phyloP scores from a whole-genome alignment of 1,140 invertebrate species.

The Aphidius gifuensis region DNA sequence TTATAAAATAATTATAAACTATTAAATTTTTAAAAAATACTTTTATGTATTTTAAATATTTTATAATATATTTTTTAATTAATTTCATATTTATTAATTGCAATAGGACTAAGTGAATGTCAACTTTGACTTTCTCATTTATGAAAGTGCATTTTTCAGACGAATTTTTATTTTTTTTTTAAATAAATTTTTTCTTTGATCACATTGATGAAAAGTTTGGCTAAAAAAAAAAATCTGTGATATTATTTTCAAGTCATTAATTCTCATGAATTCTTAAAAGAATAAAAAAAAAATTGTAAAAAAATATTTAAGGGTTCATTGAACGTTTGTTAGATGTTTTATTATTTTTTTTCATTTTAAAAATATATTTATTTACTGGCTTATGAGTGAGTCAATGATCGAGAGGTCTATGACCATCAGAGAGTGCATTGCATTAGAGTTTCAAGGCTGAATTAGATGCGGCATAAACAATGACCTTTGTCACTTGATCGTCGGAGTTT shows the following conservation, averaged over 20 bases:
- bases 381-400: constrained; percentile 31
- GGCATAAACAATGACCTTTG: constrained; percentile 8
- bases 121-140: constrained; percentile 13
- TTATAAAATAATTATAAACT: no score
- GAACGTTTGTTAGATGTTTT: not conserved
- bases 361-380: constrained; percentile 15
- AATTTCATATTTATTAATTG: not conserved
- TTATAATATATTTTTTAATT: not conserved
- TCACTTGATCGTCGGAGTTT: no score
- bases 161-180: no score
- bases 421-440: constrained; percentile 44
- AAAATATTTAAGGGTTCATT: no score
- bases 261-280: no score
- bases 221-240: no score
- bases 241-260: no score
- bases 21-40: not conserved
- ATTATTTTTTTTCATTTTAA: constrained; percentile 11
- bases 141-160: not conserved
- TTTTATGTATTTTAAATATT: constrained; percentile 1
- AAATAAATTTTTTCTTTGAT: no score
- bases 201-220: no score
- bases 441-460: constrained; percentile 49
- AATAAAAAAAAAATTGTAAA: no score
- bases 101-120: constrained; percentile 1
- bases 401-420: constrained; percentile 42